Evolutionary conservation across 2,888 invertebrate genomes (phyloP).

Genomic region (Drosophila recens): DNA sequence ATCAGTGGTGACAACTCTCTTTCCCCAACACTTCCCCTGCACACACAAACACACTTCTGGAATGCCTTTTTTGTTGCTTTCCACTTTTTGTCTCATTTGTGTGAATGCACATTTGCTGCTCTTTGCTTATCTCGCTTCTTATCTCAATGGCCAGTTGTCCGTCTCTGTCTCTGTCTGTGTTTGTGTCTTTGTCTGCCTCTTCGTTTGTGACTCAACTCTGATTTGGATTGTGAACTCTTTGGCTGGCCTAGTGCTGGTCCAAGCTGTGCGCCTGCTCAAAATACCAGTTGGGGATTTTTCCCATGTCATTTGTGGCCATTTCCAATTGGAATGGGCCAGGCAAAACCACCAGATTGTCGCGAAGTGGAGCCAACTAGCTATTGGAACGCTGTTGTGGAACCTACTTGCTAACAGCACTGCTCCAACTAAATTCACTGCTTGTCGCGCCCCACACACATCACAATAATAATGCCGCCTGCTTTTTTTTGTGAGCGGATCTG

Average conservation of each 20-base stretch:
- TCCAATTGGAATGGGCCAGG: conserved; percentile 73
- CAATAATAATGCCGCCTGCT: conserved; percentile 44
- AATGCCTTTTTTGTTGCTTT: conserved; percentile 8
- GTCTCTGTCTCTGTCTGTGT: conserved; percentile 18
- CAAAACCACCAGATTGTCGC: not conserved
- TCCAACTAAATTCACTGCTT: conserved; percentile 26
- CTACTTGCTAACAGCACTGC: conserved; percentile 36
- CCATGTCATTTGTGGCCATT: conserved; percentile 82
- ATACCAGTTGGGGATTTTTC: conserved; percentile 86
- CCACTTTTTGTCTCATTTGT: conserved; percentile 20
- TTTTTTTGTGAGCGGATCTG: conserved; percentile 83
- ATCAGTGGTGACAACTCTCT: conserved; percentile 28
- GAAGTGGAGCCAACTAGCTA: conserved; percentile 33
- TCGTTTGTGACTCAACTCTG: conserved; percentile 17
- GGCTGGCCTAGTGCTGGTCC: conserved; percentile 39
- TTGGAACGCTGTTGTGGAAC: conserved; percentile 74
- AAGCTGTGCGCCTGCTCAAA: conserved; percentile 84
- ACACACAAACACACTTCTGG: not conserved
- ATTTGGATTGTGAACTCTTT: conserved; percentile 63
- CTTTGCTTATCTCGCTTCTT: conserved; percentile 60
- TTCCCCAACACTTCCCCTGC: not conserved
- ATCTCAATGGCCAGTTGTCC: conserved; percentile 36
- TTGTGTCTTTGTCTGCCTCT: conserved; percentile 14
- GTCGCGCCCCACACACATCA: conserved; percentile 20
- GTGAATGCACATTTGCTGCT: conserved; percentile 50